These are phyloP conservation scores for Phoenicopterus ruber DNA, from an alignment of 2,113 vertebrate species.

Conservation along the genomic window DNA sequence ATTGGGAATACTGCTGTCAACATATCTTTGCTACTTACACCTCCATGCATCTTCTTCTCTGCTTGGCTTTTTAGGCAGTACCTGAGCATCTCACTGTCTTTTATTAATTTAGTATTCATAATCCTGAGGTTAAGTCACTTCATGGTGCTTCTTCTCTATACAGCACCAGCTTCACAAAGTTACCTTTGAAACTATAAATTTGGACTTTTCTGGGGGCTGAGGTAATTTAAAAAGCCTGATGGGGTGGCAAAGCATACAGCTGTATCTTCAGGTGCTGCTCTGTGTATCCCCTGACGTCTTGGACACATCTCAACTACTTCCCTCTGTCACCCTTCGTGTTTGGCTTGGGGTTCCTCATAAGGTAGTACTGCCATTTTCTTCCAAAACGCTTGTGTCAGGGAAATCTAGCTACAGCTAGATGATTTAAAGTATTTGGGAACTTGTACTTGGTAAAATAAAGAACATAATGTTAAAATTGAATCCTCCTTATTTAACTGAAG, in stretches of 20 bases:
- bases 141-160: not conserved
- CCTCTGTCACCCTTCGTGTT: not conserved
- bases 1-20: not conserved
- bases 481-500: not conserved
- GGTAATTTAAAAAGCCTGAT: not conserved
- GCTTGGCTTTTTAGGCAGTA: not conserved
- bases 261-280: not conserved
- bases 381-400: not conserved
- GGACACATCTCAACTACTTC: not conserved
- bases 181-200: not conserved
- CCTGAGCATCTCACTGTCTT: not conserved
- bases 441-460: not conserved
- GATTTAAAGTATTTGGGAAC: not conserved
- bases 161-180: not conserved
- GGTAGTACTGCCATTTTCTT: not conserved
- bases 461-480: not conserved
- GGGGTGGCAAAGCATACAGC: fast-evolving
- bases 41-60: not conserved
- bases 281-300: not conserved
- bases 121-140: not conserved
- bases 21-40: not conserved
- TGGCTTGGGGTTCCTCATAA: not conserved
- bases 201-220: not conserved
- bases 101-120: not conserved
- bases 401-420: not conserved